These are phyloP conservation scores for Clarias laeviceps DNA, from an alignment of 2,797 vertebrate genomes.

Conservation along the genomic window DNA sequence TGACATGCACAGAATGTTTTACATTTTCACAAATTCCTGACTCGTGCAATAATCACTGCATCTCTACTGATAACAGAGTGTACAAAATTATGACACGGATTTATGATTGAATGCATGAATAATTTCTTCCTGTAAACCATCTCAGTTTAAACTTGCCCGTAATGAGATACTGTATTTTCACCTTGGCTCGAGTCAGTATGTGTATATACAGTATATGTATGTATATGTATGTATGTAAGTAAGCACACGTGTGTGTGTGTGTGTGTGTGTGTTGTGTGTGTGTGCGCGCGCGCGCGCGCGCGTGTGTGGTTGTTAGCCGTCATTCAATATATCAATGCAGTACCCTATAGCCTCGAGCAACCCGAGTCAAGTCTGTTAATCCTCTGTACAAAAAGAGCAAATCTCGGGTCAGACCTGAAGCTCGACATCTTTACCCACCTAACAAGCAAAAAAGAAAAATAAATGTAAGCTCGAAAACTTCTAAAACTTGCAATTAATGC, in stretches of 20 bases:
- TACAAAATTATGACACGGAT: background rate
- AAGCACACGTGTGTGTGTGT: background rate
- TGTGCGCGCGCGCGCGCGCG: background rate
- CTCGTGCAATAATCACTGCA: background rate
- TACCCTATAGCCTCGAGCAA: constrained; percentile 17
- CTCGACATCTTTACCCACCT: background rate
- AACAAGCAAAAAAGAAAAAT: background rate
- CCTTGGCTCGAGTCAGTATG: background rate
- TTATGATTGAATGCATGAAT: background rate
- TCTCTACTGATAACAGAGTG: background rate
- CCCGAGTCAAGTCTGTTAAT: constrained; percentile 19
- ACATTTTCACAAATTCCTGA: background rate
- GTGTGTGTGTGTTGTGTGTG: constrained; percentile 10
- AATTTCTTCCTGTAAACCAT: background rate
- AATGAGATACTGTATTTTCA: too few relatives aligned
- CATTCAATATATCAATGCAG: constrained; percentile 20
- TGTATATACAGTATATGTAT: background rate
- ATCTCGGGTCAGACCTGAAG: background rate
- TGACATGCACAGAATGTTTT: background rate
- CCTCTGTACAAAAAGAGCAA: constrained; percentile 29
- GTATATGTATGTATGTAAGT: too few relatives aligned
- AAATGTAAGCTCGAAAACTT: background rate
- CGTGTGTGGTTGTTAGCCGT: too few relatives aligned
- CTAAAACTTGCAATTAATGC: background rate
- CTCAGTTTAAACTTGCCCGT: background rate